Base-by-base conservation (phyloP, 2,113 vertebrate species). In the Campylorhamphus procurvoides region DNA sequence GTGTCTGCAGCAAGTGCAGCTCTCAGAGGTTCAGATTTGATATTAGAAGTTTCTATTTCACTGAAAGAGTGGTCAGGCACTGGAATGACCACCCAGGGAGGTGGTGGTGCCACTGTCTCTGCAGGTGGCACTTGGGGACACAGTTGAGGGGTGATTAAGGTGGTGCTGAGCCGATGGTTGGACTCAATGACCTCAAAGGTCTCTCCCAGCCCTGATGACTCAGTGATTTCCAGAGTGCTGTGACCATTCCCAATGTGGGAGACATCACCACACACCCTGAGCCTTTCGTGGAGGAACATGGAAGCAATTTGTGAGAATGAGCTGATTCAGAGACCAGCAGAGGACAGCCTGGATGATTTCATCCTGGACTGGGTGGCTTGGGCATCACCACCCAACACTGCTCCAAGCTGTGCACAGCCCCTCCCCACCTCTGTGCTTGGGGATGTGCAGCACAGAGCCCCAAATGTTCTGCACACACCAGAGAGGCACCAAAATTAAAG, bases 401-500 rank as follows among this genome's bases (percentile, higher is more conserved):
- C 73, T 84, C 59, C 24, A 6, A 33, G 59, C 5, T 12, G 14
- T 1, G 4, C 71, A 3, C 17, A 7, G 47, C 59, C 28, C 24
- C 55, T 66, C 76, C 64, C n/a, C 33, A 8, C 18, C 47, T 8
- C 47, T 0, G 0, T 3, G 0, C 40, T 44, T 4, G 37, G 44
- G 1, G 5, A 16, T 3, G 13, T 3, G 4, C 15, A 44, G 29
- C 76, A 35, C 33, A 35, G 53, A 3, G 50, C 59, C 29, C 59
- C 46, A 11, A 58, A 52, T 1, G 0, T 9, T 2, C 12, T 11
- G 33, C 18, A 13, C 37, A 12, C 23, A 1, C 23, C 9, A 49
- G 78, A 18, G 7, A 49, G 1, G 12, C 18, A 20, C 4, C 55
- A 3, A 1, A 2, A 7, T 1, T 8, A 24, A 16, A 55, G 42